These are phyloP conservation scores for Nerophis lumbriciformis DNA, from an alignment of 2,113 vertebrate genomes.

Conservation along the genomic window DNA sequence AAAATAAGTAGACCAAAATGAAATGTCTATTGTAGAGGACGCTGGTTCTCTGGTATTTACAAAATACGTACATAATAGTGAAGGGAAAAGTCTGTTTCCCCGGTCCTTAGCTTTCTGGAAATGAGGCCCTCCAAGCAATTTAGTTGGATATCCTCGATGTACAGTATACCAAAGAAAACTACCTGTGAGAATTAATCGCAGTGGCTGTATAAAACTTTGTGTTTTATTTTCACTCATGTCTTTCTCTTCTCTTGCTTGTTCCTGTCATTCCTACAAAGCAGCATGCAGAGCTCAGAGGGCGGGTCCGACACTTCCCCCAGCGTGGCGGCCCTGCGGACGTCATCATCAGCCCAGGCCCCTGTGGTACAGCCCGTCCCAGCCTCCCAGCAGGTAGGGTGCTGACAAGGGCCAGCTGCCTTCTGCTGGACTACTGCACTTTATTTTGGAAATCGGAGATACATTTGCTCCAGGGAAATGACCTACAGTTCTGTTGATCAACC, in stretches of 20 bases:
- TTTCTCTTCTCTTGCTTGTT: slow-evolving; percentile 6
- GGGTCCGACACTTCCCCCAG: slow-evolving; percentile 81
- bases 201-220: neutral
- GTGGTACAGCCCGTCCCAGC: slow-evolving; percentile 89
- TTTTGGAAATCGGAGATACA: slow-evolving; percentile 12
- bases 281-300: slow-evolving; percentile 91
- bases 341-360: slow-evolving; percentile 81
- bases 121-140: no score
- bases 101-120: no score
- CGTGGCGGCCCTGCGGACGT: slow-evolving; percentile 76
- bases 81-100: no score
- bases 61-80: no score
- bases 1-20: no score
- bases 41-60: no score
- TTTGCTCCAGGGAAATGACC: neutral
- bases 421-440: neutral
- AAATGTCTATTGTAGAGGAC: no score
- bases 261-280: slow-evolving; percentile 49
- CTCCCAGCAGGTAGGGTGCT: slow-evolving; percentile 85
- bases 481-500: neutral
- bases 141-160: neutral
- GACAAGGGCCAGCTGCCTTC: neutral
- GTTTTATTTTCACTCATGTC: neutral
- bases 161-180: slow-evolving; percentile 15
- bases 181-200: neutral